Evolutionary conservation across 2,797 vertebrate species (phyloP).

Genomic region (Enteromius trimaculatus): DNA sequence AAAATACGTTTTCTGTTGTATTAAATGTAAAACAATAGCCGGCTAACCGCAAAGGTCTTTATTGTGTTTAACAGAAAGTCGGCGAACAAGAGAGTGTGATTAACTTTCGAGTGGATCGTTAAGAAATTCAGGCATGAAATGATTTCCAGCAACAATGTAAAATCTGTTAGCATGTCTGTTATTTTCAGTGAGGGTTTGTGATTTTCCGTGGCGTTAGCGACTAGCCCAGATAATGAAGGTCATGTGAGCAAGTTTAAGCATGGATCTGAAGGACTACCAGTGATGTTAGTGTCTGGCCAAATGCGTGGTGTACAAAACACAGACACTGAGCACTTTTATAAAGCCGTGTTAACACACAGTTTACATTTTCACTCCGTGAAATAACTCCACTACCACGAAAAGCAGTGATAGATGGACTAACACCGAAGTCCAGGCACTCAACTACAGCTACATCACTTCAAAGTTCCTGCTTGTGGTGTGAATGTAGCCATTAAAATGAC

Average conservation of each 20-base stretch:
- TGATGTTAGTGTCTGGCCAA: not conserved
- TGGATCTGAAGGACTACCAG: no score
- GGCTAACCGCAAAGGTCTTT: not conserved
- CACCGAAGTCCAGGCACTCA: not conserved
- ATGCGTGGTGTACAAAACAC: no score
- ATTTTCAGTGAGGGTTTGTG: not conserved
- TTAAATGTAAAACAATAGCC: constrained; percentile 27
- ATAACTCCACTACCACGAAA: not conserved
- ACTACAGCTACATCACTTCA: not conserved
- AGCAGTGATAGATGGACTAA: not conserved
- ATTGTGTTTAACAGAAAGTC: constrained; percentile 11
- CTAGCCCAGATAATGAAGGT: not conserved
- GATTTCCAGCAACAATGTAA: not conserved
- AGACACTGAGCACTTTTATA: not conserved
- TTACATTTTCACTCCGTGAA: not conserved
- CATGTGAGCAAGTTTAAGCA: not conserved
- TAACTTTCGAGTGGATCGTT: not conserved
- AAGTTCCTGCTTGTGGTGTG: not conserved
- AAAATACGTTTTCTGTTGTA: constrained; percentile 10
- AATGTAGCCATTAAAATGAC: not conserved
- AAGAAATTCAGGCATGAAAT: not conserved
- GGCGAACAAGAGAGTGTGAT: constrained; percentile 20
- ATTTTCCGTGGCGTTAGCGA: not conserved
- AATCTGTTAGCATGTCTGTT: not conserved
- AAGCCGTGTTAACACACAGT: not conserved